These are phyloP conservation scores for Lamprotornis superbus DNA, from an alignment of 2,113 vertebrate genomes.

Conservation along the genomic window DNA sequence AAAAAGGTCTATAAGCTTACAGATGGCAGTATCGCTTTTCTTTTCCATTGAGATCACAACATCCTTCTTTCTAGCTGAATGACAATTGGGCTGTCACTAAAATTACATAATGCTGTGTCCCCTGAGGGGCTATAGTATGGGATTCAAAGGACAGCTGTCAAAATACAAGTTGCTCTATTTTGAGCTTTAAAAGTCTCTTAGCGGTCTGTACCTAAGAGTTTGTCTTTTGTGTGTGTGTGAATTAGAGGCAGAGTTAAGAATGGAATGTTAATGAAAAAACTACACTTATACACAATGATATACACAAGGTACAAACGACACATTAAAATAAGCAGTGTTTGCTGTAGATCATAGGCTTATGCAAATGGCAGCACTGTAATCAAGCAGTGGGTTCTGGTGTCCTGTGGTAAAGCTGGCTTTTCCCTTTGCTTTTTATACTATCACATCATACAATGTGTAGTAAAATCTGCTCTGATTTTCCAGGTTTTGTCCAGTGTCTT, in stretches of 20 bases:
- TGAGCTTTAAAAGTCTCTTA: conserved; percentile 35
- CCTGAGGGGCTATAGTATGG: conserved; percentile 33
- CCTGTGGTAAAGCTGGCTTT: background rate
- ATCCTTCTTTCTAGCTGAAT: conserved; percentile 53
- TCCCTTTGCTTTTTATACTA: background rate
- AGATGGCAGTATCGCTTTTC: conserved; percentile 57
- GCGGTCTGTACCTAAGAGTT: background rate
- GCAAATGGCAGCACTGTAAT: background rate
- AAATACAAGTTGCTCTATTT: conserved; percentile 54
- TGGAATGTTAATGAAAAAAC: background rate
- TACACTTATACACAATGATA: background rate
- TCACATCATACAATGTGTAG: background rate
- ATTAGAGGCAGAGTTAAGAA: background rate
- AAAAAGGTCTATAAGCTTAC: conserved; percentile 42
- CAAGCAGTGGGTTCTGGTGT: background rate
- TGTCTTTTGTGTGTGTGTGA: background rate
- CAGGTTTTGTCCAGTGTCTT: background rate
- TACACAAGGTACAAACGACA: background rate
- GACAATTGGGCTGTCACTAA: conserved; percentile 73
- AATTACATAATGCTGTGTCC: conserved; percentile 65
- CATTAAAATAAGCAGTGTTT: background rate
- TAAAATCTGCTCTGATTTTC: background rate
- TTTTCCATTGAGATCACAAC: conserved; percentile 69
- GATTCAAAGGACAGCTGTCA: conserved; percentile 68
- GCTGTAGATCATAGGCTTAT: background rate